phyloP scores from a whole-genome alignment of 1,140 invertebrate species.

The Brachionus koreanus region DNA sequence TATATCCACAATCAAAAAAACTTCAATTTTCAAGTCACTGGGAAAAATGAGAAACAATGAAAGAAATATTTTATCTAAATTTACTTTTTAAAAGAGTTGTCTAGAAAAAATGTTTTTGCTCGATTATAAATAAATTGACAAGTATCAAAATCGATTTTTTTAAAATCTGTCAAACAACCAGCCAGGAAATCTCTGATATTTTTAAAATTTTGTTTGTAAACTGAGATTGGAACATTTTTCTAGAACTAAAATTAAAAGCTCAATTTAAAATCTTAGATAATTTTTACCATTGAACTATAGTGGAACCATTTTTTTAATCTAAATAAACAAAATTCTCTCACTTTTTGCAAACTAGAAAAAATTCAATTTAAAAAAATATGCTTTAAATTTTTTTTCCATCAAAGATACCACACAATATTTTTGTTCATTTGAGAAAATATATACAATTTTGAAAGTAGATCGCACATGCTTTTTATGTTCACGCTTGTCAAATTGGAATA shows the following conservation, averaged over 20 bases:
- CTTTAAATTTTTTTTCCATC: neutral
- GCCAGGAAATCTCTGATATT: neutral
- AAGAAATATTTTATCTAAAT: neutral
- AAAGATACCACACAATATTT: neutral
- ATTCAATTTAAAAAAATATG: neutral
- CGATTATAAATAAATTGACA: constrained; percentile 5
- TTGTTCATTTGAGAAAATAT: neutral
- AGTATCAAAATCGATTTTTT: neutral
- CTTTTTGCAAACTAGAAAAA: neutral
- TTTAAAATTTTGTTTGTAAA: constrained; percentile 9
- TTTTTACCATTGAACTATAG: neutral
- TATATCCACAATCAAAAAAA: constrained; percentile 15
- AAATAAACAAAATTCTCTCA: neutral
- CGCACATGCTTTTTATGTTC: neutral
- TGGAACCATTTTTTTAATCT: neutral
- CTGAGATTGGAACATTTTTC: neutral
- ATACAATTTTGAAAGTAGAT: neutral
- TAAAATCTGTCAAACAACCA: neutral
- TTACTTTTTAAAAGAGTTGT: neutral
- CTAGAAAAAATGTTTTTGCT: neutral
- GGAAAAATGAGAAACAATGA: neutral
- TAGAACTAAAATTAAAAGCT: neutral
- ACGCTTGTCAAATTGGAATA: neutral
- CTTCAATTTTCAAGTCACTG: neutral
- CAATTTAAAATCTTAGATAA: neutral